These are phyloP conservation scores for Dicerorhinus sumatrensis DNA, from an alignment of 2,113 vertebrate species.

Conservation along the genomic window DNA sequence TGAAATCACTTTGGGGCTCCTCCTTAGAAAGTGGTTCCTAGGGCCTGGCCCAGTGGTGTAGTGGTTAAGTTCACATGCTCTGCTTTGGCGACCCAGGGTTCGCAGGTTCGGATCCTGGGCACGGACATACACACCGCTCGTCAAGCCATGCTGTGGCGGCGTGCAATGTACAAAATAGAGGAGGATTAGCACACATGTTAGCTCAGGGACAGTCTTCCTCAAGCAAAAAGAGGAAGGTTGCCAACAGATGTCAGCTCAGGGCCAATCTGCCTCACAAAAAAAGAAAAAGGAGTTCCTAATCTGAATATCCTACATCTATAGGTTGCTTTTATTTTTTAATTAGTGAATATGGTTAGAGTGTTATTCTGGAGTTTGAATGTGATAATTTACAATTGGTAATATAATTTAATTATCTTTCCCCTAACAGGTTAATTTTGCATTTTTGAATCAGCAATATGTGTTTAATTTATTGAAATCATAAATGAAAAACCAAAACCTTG, in stretches of 20 bases:
- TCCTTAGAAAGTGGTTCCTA: not conserved
- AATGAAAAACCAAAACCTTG: not conserved
- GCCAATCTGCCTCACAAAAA: too few relatives aligned
- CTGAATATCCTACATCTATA: not conserved
- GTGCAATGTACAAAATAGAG: too few relatives aligned
- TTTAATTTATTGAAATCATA: not conserved
- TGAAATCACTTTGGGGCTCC: not conserved
- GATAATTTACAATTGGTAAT: not conserved
- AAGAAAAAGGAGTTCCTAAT: not conserved
- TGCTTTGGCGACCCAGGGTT: too few relatives aligned
- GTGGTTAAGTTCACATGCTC: too few relatives aligned
- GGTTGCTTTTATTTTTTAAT: not conserved
- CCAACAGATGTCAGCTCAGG: too few relatives aligned
- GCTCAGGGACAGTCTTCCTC: too few relatives aligned
- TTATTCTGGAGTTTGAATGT: not conserved
- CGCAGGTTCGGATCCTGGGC: too few relatives aligned
- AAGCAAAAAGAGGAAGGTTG: too few relatives aligned
- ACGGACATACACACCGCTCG: too few relatives aligned
- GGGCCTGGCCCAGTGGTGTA: too few relatives aligned
- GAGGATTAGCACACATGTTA: too few relatives aligned
- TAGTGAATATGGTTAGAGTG: not conserved
- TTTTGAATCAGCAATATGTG: not conserved
- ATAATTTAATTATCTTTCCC: not conserved
- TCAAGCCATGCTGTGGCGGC: too few relatives aligned
- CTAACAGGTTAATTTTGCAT: not conserved